Evolutionary conservation across 1,140 invertebrate species (phyloP).

Genomic region (Drosophila pseudoananassae): DNA sequence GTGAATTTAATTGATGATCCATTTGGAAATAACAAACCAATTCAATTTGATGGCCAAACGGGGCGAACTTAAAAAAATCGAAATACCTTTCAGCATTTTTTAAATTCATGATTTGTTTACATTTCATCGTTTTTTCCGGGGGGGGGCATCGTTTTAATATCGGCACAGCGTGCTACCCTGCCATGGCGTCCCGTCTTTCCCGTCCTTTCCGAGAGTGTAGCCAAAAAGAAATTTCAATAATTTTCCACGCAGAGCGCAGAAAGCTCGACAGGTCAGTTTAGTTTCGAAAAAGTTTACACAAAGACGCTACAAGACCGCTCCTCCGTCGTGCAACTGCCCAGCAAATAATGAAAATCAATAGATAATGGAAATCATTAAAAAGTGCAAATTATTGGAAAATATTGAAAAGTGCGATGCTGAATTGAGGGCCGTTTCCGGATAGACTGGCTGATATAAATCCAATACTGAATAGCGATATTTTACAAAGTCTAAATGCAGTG

Average conservation of each 20-base stretch:
- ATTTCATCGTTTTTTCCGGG: conserved; percentile 26
- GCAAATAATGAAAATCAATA: conserved; percentile 29
- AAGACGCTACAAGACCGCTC: conserved; percentile 61
- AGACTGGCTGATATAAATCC: conserved; percentile 21
- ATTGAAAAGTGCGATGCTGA: conserved; percentile 1
- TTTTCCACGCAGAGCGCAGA: conserved; percentile 60
- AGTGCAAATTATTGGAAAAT: conserved; percentile 31
- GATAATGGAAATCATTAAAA: conserved; percentile 7
- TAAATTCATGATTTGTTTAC: conserved; percentile 41
- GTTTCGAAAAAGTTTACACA: conserved; percentile 79
- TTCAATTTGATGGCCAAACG: conserved; percentile 36
- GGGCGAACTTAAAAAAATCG: conserved; percentile 16
- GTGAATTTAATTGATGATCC: conserved; percentile 28
- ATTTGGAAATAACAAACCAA: conserved; percentile 35
- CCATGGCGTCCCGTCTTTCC: conserved; percentile 14
- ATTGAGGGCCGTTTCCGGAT: not conserved
- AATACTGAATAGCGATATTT: conserved; percentile 1
- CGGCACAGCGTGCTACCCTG: conserved; percentile 66
- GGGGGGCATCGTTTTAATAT: conserved; percentile 6
- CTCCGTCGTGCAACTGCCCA: conserved; percentile 13
- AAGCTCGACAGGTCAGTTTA: conserved; percentile 71
- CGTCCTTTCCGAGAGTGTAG: conserved; percentile 5
- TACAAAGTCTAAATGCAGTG: conserved; percentile 1
- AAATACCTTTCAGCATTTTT: conserved; percentile 16
- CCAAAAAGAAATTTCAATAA: conserved; percentile 80